These are phyloP conservation scores for Rhegmatorhina hoffmannsi DNA, from an alignment of 2,113 vertebrate species.

Conservation along the genomic window DNA sequence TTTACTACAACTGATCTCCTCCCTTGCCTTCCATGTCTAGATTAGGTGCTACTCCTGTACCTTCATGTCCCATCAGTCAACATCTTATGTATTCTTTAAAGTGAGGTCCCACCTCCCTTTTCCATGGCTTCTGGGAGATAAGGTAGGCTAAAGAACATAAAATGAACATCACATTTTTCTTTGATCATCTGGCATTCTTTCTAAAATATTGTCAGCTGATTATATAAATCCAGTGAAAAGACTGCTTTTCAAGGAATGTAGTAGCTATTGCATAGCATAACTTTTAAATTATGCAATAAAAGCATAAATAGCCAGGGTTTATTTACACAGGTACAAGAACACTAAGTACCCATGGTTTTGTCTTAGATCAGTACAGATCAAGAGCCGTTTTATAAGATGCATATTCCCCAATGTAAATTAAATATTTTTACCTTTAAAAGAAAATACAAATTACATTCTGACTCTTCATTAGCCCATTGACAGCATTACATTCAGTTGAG, in stretches of 20 bases:
- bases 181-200: not conserved
- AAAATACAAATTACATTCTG: not conserved
- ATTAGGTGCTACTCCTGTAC: not conserved
- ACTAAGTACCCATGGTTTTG: rapidly evolving
- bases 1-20: not conserved
- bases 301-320: not conserved
- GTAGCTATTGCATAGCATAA: not conserved
- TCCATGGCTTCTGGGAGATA: not conserved
- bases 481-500: not conserved
- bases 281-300: not conserved
- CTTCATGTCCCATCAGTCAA: not conserved
- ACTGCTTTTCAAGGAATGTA: not conserved
- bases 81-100: not conserved
- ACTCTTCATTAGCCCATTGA: not conserved
- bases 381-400: not conserved
- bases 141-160: not conserved
- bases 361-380: not conserved
- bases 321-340: not conserved
- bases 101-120: not conserved
- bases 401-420: not conserved
- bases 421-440: not conserved
- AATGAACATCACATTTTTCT: not conserved
- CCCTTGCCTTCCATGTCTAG: not conserved
- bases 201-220: not conserved
- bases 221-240: not conserved